Base-by-base conservation (phyloP, 2,113 vertebrate genomes). In the Chinchilla lanigera region DNA sequence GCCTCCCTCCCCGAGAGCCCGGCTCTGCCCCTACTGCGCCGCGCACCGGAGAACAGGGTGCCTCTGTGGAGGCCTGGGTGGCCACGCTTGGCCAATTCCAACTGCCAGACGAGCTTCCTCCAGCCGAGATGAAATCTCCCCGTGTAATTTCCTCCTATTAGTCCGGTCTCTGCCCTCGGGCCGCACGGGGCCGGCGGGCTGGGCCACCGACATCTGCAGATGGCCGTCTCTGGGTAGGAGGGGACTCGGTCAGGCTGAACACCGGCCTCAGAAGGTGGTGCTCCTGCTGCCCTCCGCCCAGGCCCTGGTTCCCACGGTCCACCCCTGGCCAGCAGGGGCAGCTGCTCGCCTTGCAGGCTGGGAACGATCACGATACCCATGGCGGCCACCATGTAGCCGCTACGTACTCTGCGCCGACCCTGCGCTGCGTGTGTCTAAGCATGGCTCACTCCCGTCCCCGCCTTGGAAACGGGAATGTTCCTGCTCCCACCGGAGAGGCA, bases 91-190 rank as follows among this genome's bases (percentile, higher is more conserved):
- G 94, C 90, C 96, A 73, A 94, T 65, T 94, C 65, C 47, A 89
- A 81, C 96, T 90, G 90, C 85, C 78, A 89, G 95, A 94, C 33
- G 0, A 10, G 94, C 93, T 96, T 97, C 97, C 95, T 94, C 90
- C 24, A 93, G 95, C 90, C 3, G 17, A 95, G 96, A 97, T 96
- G 97, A 98, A 96, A 97, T 98, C 97, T 97, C 97, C 88, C 92
- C 2, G 0, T 96, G 97, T 97, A 97, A 98, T 98, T 97, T 98
- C 97, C 96, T 98, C 93, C 95, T 78, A 97, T 98, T 98, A 98
- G 97, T 60, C 85, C 81, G 26, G 97, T 96, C 95, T 96, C 90
- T 98, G 95, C 96, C 98, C 97, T 94, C 47, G 1, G 97, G 97
- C 89, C 44, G 22, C 38, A 9, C 11, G 35, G 95, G 91, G 92